Evolutionary conservation across 2,888 invertebrate genomes (phyloP).

Genomic region (Orthosia cruda): DNA sequence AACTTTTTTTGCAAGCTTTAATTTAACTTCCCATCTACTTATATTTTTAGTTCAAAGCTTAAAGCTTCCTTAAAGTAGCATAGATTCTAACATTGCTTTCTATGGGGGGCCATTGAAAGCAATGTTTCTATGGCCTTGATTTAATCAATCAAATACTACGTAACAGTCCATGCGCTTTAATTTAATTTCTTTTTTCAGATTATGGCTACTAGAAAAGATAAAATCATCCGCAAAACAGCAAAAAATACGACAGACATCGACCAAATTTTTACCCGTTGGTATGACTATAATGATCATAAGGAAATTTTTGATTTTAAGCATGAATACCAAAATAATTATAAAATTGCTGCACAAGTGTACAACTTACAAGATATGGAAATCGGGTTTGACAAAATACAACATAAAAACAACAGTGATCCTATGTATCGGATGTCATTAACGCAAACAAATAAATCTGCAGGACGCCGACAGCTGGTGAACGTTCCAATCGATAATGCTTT

Average conservation of each 20-base stretch:
- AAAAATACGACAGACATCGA: conserved; percentile 20
- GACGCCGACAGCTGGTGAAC: conserved; percentile 23
- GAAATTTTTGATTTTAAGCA: conserved; percentile 15
- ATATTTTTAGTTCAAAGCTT: conserved; percentile 10
- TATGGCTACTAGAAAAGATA: conserved; percentile 15
- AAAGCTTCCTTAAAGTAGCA: conserved; percentile 13
- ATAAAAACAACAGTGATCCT: conserved; percentile 13
- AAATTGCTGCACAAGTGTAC: conserved; percentile 10
- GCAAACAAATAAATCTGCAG: conserved; percentile 20
- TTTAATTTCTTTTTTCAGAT: conserved; percentile 11
- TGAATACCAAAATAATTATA: conserved; percentile 21
- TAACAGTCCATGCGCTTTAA: conserved; percentile 1
- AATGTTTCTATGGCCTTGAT: conserved; percentile 10
- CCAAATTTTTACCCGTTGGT: conserved; percentile 10
- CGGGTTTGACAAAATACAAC: conserved; percentile 23
- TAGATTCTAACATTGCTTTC: conserved; percentile 16
- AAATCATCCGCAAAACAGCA: conserved; percentile 21
- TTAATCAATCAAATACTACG: conserved; percentile 8
- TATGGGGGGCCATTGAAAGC: conserved; percentile 6
- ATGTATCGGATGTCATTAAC: conserved; percentile 13
- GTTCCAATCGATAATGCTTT: conserved; percentile 25
- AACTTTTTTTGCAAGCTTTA: not conserved
- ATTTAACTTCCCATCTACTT: conserved; percentile 2
- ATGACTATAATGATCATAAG: conserved; percentile 2
- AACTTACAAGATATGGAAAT: conserved; percentile 17